These are phyloP conservation scores for Drosophila nannoptera DNA, from an alignment of 1,140 invertebrate species.

Conservation along the genomic window DNA sequence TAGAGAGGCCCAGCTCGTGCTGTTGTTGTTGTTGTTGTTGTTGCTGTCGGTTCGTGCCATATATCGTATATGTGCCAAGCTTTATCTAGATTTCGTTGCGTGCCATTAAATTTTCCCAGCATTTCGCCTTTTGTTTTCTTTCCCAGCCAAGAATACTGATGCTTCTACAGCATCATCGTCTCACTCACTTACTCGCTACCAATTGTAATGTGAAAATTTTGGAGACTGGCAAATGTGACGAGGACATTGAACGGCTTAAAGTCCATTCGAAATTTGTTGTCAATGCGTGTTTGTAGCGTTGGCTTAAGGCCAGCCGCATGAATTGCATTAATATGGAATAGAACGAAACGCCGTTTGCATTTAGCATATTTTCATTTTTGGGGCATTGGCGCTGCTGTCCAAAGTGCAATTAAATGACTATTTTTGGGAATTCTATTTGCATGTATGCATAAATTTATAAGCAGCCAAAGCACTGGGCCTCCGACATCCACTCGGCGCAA, in stretches of 20 bases:
- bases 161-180: constrained; percentile 13
- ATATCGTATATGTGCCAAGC: constrained; percentile 57
- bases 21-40: too few species aligned
- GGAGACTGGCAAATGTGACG: neutral
- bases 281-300: neutral
- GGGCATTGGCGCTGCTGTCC: constrained; percentile 22
- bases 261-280: constrained; percentile 7
- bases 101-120: constrained; percentile 47
- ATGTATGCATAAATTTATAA: constrained; percentile 75
- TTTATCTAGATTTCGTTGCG: constrained; percentile 64
- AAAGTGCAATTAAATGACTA: constrained; percentile 76
- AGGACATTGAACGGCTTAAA: constrained; percentile 4
- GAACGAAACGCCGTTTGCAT: constrained; percentile 54
- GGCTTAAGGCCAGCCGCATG: constrained; percentile 43
- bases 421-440: constrained; percentile 76
- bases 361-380: constrained; percentile 68
- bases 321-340: constrained; percentile 48
- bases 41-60: too few species aligned
- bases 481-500: constrained; percentile 28
- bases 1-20: constrained; percentile 18
- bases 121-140: constrained; percentile 17
- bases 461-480: constrained; percentile 40
- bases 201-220: constrained; percentile 10
- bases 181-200: constrained; percentile 13
- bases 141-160: too few species aligned